Evolutionary conservation across 2,888 invertebrate genomes (phyloP), one percentile per base, ranked within the genome.

Genomic region (Atherix ibis): DNA sequence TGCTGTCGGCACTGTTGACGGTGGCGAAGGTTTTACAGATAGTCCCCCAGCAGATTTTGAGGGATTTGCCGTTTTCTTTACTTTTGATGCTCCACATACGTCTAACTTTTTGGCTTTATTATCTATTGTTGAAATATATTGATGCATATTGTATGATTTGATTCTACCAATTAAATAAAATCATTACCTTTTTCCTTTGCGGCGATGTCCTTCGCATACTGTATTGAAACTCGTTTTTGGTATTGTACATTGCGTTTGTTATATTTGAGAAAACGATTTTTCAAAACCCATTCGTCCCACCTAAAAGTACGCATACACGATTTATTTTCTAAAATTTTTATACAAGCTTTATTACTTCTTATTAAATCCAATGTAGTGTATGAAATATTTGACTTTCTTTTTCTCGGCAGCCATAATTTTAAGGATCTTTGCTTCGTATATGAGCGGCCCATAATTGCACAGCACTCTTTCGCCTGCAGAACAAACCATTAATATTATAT

Each of bases 311-410:
- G 35, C 36, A 36, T 40, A 15, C n/a, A 12, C 17, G 9, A 9
- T n/a, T n/a, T n/a, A 8, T 17, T 17, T 16, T 14, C 17, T 24
- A 10, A 28, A 30, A 2, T n/a, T 9, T 25, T 18, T 10, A 25
- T 9, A n/a, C n/a, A n/a, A n/a, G n/a, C n/a, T n/a, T 18, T 42
- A 70, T 65, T 68, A 92, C 89, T 88, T 94, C 67, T 94, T 95
- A 56, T 91, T 95, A 94, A 95, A 95, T 2, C 94, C 94, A 44
- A 89, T 89, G 58, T 95, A 95, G 61, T 95, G 95, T 43, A 95
- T 89, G 39, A 87, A 77, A 63, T 94, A 94, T 52, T 84, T 77
- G 6, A 85, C 70, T 58, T 79, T 77, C 58, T 88, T 88, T 46
- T 89, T 88, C 56, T 85, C 87, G 3, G 76, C 74, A 43, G 81